A percentile compares a stretch with the other conserved stretches of the same genome.
Conservation (phyloP, 35 echinoderm and acorn worm species). For the Ptychodera flava region DNA sequence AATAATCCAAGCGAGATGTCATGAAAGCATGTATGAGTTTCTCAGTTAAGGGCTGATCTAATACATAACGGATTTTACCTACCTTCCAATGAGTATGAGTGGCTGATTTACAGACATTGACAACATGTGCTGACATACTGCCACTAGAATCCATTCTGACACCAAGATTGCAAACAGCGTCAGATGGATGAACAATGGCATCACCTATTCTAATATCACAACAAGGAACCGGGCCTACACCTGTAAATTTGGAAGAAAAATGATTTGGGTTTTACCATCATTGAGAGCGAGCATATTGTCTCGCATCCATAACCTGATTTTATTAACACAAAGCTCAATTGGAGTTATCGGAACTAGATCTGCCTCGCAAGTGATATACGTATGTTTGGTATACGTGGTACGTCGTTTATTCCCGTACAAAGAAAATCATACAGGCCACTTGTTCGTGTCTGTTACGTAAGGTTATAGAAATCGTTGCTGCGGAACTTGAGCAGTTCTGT, state of each 20-base stretch:
- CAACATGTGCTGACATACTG: background rate
- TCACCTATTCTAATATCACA: background rate
- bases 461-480: no score
- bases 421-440: no score
- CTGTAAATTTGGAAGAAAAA: background rate
- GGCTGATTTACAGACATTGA: background rate
- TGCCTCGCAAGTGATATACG: background rate
- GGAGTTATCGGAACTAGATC: background rate
- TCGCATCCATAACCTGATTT: background rate
- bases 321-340: background rate
- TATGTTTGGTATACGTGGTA: no score
- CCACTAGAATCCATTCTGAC: background rate
- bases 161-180: background rate
- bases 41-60: constrained; percentile 6
- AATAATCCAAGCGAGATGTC: constrained; percentile 8
- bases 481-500: no score
- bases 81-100: constrained; percentile 4
- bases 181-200: background rate
- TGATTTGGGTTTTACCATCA: background rate
- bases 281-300: background rate
- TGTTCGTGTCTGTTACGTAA: no score
- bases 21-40: constrained; percentile 27
- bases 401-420: no score
- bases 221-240: background rate
- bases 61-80: constrained; percentile 13